A percentile compares a stretch with the other conserved stretches of the same genome.
These are phyloP conservation scores for Yponomeuta sedellus DNA, from an alignment of 2,888 invertebrate genomes.

Conservation along the genomic window DNA sequence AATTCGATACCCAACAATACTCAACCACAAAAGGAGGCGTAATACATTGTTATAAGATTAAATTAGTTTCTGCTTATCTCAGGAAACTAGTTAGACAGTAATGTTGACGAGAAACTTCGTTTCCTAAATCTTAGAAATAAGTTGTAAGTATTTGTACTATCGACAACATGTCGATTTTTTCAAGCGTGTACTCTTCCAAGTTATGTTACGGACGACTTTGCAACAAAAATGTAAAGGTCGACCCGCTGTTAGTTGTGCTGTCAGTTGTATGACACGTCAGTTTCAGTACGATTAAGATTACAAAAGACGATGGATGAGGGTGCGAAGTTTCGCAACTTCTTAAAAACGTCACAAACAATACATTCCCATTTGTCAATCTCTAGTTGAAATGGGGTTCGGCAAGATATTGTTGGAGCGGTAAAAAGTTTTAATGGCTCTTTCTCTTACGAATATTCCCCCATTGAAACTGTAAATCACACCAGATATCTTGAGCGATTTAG, in stretches of 20 bases:
- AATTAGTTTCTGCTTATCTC: no score
- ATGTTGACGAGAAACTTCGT: no score
- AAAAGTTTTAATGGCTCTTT: slow-evolving; percentile 7
- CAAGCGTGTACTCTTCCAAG: no score
- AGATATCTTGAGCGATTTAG: not conserved
- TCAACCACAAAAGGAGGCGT: not conserved
- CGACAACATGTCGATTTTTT: no score
- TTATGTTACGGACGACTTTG: no score
- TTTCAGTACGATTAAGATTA: slow-evolving; percentile 19
- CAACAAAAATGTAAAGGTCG: no score
- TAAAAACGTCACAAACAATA: slow-evolving; percentile 36
- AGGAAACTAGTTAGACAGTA: no score
- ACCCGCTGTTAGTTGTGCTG: not conserved
- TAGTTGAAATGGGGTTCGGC: slow-evolving; percentile 26
- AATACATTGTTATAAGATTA: no score
- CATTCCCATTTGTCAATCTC: slow-evolving; percentile 50
- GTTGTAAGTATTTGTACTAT: no score
- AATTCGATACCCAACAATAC: not conserved
- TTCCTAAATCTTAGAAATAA: no score
- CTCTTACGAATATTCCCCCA: not conserved
- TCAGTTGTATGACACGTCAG: slow-evolving; percentile 5
- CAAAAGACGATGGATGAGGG: slow-evolving; percentile 52
- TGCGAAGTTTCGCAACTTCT: slow-evolving; percentile 38
- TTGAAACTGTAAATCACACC: not conserved
- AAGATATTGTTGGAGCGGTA: slow-evolving; percentile 34